Evolutionary conservation across 2,113 vertebrate species (phyloP).

Genomic region (Chlamydotis undulata): DNA sequence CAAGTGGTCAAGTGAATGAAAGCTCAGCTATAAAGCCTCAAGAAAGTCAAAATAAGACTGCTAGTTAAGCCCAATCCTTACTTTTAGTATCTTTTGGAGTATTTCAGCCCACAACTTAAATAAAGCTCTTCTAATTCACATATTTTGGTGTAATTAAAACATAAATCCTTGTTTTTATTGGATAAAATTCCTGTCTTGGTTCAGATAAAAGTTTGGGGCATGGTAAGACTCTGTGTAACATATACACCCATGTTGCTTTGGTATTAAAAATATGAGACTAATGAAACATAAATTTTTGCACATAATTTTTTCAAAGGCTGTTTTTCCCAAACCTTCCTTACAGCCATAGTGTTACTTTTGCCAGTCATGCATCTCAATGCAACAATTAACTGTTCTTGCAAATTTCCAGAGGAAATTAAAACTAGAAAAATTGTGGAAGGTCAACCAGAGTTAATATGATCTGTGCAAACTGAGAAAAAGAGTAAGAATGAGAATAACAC

Average conservation of each 20-base stretch:
- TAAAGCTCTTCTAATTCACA: fast-evolving
- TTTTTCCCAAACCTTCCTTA: neutral
- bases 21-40: neutral
- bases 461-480: neutral
- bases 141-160: neutral
- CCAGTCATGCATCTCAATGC: neutral
- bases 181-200: neutral
- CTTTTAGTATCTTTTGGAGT: neutral
- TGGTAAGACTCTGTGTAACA: neutral
- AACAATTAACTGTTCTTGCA: neutral
- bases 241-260: neutral
- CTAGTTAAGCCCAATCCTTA: neutral
- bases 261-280: neutral
- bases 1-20: neutral
- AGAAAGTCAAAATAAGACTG: neutral
- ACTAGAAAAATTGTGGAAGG: neutral
- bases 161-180: neutral
- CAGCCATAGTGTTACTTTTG: neutral
- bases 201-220: neutral
- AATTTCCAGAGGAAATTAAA: neutral
- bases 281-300: neutral
- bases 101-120: neutral
- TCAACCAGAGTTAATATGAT: neutral
- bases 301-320: neutral
- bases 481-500: neutral